phyloP scores from a whole-genome alignment of 2,797 vertebrate genomes.

The Lithobates sylvaticus region DNA sequence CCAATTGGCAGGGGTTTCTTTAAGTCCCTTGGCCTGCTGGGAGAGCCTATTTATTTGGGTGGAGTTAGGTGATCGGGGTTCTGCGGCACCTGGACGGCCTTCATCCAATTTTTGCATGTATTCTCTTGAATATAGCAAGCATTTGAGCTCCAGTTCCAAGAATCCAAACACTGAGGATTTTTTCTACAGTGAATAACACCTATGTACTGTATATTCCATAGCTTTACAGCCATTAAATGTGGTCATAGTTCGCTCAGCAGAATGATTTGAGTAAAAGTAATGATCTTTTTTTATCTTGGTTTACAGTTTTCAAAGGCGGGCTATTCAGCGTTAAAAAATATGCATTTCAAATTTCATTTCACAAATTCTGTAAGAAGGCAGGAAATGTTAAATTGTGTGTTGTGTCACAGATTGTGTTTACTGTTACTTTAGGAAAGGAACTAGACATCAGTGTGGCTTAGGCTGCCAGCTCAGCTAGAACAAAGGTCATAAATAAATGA shows the following conservation, averaged over 20 bases:
- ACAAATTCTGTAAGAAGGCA: background rate
- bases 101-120: too few relatives aligned
- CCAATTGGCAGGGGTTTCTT: too few relatives aligned
- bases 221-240: background rate
- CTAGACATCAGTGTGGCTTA: background rate
- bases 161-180: too few relatives aligned
- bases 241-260: background rate
- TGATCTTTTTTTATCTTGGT: background rate
- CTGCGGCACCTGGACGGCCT: too few relatives aligned
- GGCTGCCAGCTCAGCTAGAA: background rate
- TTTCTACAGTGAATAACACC: too few relatives aligned
- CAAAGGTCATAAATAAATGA: background rate
- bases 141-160: too few relatives aligned
- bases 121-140: too few relatives aligned
- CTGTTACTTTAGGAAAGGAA: slow-evolving; percentile 1
- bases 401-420: background rate
- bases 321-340: too few relatives aligned
- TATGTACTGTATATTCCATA: background rate
- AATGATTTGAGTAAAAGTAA: background rate
- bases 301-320: background rate
- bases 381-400: background rate
- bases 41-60: too few relatives aligned
- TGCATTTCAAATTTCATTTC: background rate
- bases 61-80: too few relatives aligned
- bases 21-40: too few relatives aligned